A percentile compares a stretch with the other conserved stretches of the same genome.
Conservation (phyloP, 2,113 vertebrate genomes). For the Petroica traversi region DNA sequence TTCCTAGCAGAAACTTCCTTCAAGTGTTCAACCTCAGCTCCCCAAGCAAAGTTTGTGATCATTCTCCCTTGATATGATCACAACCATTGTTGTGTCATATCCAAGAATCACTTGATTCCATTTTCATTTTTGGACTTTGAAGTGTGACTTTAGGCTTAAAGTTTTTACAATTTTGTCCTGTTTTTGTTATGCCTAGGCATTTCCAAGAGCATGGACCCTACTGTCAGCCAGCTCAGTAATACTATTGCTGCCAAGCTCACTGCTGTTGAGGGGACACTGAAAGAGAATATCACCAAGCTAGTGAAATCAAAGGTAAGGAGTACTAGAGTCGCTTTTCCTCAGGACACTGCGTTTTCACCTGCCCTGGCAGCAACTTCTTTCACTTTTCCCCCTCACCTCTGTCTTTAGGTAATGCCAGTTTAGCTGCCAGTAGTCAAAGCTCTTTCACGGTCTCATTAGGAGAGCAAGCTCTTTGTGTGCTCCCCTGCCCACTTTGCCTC, state of each 20-base stretch:
- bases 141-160: neutral
- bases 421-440: neutral
- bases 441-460: neutral
- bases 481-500: neutral
- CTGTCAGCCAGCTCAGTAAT: constrained; percentile 86
- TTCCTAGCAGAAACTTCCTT: neutral
- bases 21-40: neutral
- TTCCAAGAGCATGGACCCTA: constrained; percentile 88
- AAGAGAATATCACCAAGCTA: constrained; percentile 91
- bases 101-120: neutral
- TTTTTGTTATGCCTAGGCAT: constrained; percentile 64
- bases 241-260: constrained; percentile 86
- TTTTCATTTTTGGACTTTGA: neutral
- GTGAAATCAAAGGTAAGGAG: constrained; percentile 91
- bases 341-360: neutral
- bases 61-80: fast-evolving
- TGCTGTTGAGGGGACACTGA: constrained; percentile 87
- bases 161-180: neutral
- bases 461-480: neutral
- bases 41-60: neutral
- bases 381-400: neutral
- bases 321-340: neutral
- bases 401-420: neutral
- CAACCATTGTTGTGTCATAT: neutral
- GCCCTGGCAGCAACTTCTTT: neutral